Evolutionary conservation across 1,140 invertebrate species (phyloP).

Genomic region (Drosophila bocki): DNA sequence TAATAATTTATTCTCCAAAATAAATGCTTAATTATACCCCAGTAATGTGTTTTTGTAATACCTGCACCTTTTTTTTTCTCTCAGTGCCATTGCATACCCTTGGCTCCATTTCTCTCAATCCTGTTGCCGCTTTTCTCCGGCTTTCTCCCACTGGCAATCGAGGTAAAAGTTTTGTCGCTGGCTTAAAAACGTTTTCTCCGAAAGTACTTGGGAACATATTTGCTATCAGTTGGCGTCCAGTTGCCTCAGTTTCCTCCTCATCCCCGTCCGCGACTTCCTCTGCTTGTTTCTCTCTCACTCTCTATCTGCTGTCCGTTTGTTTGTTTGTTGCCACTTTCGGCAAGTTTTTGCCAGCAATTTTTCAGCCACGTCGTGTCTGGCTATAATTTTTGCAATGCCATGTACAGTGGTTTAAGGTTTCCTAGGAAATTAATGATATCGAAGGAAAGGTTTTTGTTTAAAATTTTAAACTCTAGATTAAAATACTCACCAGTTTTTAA

Average conservation of each 20-base stretch:
- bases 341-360: conserved; percentile 66
- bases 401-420: conserved; percentile 6
- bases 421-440: neutral
- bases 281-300: conserved; percentile 14
- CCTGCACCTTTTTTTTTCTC: neutral
- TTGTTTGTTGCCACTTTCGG: conserved; percentile 67
- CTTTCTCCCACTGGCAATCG: conserved; percentile 40
- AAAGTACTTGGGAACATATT: conserved; percentile 82
- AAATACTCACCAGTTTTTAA: neutral
- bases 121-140: conserved; percentile 20
- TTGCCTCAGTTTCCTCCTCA: conserved; percentile 41
- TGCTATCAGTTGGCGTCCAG: conserved; percentile 82
- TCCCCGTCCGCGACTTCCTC: conserved; percentile 7
- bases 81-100: conserved; percentile 12
- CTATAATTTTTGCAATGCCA: conserved; percentile 64
- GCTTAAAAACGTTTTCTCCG: conserved; percentile 76
- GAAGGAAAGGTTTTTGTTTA: neutral
- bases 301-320: conserved; percentile 51
- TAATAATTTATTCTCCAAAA: neutral
- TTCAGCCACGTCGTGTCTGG: conserved; percentile 71
- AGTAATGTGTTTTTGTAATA: too few relatives aligned
- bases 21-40: neutral
- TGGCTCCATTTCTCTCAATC: conserved; percentile 15
- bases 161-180: conserved; percentile 79
- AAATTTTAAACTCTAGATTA: too few relatives aligned